These are phyloP conservation scores for Mactromeris polynyma DNA, from an alignment of 2,888 invertebrate species.

Conservation along the genomic window DNA sequence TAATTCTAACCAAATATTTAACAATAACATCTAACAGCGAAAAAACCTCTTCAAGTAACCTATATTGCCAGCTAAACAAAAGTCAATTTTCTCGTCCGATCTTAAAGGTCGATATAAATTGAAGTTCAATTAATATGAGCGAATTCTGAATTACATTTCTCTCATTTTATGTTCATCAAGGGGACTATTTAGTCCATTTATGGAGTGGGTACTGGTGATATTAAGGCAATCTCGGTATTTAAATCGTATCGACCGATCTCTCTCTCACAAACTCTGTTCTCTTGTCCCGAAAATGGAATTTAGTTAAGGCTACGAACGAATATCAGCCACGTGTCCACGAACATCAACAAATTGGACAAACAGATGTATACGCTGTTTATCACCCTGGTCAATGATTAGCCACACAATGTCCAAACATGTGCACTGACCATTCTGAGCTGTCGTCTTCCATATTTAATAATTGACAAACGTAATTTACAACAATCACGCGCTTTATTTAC, in stretches of 20 bases:
- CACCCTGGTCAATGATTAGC: slow-evolving; percentile 27
- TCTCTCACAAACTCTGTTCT: slow-evolving; percentile 4
- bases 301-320: neutral
- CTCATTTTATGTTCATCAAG: slow-evolving; percentile 36
- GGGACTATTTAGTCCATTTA: slow-evolving; percentile 39
- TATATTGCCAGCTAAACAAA: neutral
- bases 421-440: neutral
- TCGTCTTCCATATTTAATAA: slow-evolving; percentile 24
- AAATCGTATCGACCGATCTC: slow-evolving; percentile 21
- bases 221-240: slow-evolving; percentile 28
- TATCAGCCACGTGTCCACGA: slow-evolving; percentile 34
- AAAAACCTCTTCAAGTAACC: neutral
- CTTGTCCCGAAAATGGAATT: neutral
- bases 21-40: neutral
- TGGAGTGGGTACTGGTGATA: slow-evolving; percentile 28
- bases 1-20: slow-evolving; percentile 33
- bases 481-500: neutral
- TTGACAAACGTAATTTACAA: neutral
- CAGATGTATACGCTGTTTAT: slow-evolving; percentile 40
- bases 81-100: slow-evolving; percentile 10
- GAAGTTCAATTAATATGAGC: slow-evolving; percentile 34
- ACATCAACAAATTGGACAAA: slow-evolving; percentile 41
- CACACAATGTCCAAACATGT: slow-evolving; percentile 14
- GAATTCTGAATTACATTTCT: slow-evolving; percentile 22
- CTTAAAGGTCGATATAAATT: slow-evolving; percentile 19